phyloP scores from a whole-genome alignment of 1,140 invertebrate genomes.

The Oscheius sp. region DNA sequence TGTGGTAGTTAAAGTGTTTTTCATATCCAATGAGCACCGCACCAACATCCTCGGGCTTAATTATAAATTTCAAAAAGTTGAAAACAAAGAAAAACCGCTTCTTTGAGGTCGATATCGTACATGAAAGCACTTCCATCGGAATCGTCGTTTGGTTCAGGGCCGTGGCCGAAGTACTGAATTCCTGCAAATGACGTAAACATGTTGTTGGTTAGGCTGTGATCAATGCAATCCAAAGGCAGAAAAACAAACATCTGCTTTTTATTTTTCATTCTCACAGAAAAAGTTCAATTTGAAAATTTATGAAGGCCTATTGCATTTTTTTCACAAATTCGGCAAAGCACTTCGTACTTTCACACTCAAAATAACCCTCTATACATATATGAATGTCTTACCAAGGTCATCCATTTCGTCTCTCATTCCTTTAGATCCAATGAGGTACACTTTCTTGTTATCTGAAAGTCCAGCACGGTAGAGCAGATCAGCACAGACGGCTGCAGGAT shows the following conservation, averaged over 20 bases:
- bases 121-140: conserved; percentile 50
- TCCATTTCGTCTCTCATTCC: conserved; percentile 62
- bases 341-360: too few species aligned
- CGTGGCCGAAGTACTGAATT: conserved; percentile 60
- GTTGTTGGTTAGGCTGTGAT: too few species aligned
- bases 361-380: background rate
- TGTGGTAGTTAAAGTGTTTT: conserved; percentile 82
- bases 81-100: conserved; percentile 17
- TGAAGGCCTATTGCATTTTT: too few species aligned
- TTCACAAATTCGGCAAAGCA: too few species aligned
- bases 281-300: too few species aligned
- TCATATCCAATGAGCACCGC: conserved; percentile 92
- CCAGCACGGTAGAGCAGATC: conserved; percentile 48
- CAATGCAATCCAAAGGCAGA: too few species aligned
- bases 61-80: background rate
- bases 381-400: conserved; percentile 35
- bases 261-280: too few species aligned
- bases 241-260: too few species aligned
- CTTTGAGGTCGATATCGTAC: conserved; percentile 57
- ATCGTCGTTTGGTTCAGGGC: conserved; percentile 45
- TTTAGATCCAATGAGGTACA: conserved; percentile 57
- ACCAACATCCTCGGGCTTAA: conserved; percentile 69
- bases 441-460: conserved; percentile 48
- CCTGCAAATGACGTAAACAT: conserved; percentile 15
- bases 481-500: conserved; percentile 55